These are phyloP conservation scores for Ochropacha duplaris DNA, from an alignment of 2,888 invertebrate genomes.

Conservation along the genomic window DNA sequence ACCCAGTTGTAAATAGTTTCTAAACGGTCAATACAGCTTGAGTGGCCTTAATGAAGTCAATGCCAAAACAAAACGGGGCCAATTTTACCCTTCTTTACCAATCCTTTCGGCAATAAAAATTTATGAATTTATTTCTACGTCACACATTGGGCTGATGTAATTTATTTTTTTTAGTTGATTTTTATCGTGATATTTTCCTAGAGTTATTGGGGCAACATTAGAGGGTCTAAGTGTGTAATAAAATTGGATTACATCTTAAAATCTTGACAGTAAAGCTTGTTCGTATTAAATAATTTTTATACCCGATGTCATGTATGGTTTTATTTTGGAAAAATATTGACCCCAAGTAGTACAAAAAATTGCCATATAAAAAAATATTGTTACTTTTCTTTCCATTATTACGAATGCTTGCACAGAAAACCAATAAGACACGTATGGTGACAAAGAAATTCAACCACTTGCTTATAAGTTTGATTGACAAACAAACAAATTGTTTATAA, in stretches of 20 bases:
- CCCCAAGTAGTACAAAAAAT: too few species aligned
- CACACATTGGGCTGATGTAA: slow-evolving; percentile 21
- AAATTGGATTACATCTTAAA: too few species aligned
- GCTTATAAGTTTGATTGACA: not conserved
- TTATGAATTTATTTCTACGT: slow-evolving; percentile 30
- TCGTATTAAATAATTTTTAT: too few species aligned
- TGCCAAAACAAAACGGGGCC: slow-evolving; percentile 2
- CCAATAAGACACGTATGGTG: not conserved
- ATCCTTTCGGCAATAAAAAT: slow-evolving; percentile 25
- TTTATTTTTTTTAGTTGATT: slow-evolving; percentile 15
- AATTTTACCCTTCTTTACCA: slow-evolving; percentile 13
- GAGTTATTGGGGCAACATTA: not conserved
- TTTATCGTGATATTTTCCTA: slow-evolving; percentile 6
- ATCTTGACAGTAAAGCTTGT: too few species aligned
- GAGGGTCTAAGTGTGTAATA: too few species aligned
- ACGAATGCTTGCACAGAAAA: too few species aligned
- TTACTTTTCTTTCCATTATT: too few species aligned
- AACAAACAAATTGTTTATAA: not conserved
- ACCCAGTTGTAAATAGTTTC: not conserved
- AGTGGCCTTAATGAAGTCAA: not conserved
- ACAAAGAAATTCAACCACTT: not conserved
- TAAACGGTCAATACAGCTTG: not conserved
- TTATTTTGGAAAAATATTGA: too few species aligned
- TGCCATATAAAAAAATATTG: too few species aligned
- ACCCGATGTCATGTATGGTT: too few species aligned